Conservation (phyloP, 2,888 invertebrate genomes). For the Drosophila merina region DNA sequence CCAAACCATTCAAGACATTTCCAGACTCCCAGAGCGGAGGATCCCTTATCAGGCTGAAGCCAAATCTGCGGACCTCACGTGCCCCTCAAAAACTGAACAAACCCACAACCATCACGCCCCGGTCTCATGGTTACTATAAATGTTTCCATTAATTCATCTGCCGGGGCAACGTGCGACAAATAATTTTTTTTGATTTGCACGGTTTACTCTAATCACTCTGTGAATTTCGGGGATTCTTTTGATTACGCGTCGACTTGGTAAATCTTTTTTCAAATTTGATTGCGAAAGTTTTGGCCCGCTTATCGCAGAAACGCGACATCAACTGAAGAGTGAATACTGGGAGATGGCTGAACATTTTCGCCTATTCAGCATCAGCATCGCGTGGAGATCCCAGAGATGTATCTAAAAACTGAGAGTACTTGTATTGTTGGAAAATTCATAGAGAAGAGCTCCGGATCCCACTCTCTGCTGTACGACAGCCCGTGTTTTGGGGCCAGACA, state of each 20-base stretch:
- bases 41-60: conserved; percentile 13
- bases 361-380: conserved; percentile 41
- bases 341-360: conserved; percentile 47
- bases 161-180: conserved; percentile 38
- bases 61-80: conserved; percentile 35
- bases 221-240: conserved; percentile 21
- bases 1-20: conserved; percentile 35
- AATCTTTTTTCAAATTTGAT: conserved; percentile 3
- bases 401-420: conserved; percentile 14
- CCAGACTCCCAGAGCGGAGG: conserved; percentile 35
- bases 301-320: conserved; percentile 67
- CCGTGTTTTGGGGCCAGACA: conserved; percentile 59
- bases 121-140: conserved; percentile 48
- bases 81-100: conserved; percentile 27
- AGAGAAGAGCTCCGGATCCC: background rate
- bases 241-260: conserved; percentile 15
- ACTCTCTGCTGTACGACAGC: background rate
- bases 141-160: conserved; percentile 6
- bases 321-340: conserved; percentile 68
- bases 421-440: background rate
- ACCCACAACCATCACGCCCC: conserved; percentile 52
- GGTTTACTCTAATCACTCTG: conserved; percentile 20
- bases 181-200: conserved; percentile 44
- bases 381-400: conserved; percentile 5
- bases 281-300: conserved; percentile 43